Evolutionary conservation across 1,140 invertebrate species (phyloP).

Genomic region (Caenorhabditis inopinata): DNA sequence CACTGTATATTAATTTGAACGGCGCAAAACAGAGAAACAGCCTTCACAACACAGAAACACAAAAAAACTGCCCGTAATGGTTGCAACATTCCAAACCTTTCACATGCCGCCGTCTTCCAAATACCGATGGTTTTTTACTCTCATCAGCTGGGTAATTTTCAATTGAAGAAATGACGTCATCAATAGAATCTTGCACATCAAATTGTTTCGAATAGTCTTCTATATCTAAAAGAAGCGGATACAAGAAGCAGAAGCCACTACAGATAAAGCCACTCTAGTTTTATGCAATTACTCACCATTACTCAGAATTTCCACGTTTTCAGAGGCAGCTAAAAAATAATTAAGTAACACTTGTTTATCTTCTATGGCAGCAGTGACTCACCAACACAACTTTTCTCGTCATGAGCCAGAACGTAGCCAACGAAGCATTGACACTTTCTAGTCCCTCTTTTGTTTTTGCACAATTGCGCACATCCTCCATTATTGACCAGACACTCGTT

Average conservation of each 20-base stretch:
- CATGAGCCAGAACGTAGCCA: slow-evolving; percentile 90
- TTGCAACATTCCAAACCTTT: background rate
- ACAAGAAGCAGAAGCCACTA: slow-evolving; percentile 13
- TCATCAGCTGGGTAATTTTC: slow-evolving; percentile 18
- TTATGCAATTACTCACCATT: slow-evolving; percentile 28
- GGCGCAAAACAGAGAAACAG: no score
- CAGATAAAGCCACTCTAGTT: background rate
- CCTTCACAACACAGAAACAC: background rate
- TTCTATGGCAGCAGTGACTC: background rate
- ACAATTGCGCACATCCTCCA: slow-evolving; percentile 94
- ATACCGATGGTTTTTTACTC: background rate
- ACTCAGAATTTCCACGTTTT: slow-evolving; percentile 14
- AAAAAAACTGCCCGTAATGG: background rate
- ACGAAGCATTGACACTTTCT: slow-evolving; percentile 91
- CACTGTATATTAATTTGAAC: no score
- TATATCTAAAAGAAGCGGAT: background rate
- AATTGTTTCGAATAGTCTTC: background rate
- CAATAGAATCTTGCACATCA: background rate
- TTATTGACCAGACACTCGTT: slow-evolving; percentile 79
- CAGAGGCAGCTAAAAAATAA: slow-evolving; percentile 31
- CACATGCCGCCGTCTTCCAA: slow-evolving; percentile 4
- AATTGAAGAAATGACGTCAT: background rate
- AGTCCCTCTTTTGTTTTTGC: slow-evolving; percentile 89
- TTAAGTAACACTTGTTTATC: background rate
- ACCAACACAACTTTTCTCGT: slow-evolving; percentile 84